Conservation (phyloP, 2,888 invertebrate species). For the Cheilosia pagana region DNA sequence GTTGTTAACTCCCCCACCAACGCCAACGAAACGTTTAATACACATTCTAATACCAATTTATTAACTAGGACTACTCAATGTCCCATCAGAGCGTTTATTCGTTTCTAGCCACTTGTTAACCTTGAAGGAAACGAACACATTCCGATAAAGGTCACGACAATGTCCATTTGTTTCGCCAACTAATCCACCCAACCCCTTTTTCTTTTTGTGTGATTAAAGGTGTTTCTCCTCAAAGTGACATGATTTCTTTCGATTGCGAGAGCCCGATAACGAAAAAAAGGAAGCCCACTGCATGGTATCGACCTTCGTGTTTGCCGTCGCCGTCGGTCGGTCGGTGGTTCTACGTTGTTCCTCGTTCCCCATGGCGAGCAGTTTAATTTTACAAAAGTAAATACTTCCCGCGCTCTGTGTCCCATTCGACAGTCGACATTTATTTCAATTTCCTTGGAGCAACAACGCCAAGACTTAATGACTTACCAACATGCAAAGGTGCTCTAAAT, state of each 20-base stretch:
- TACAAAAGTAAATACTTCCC: constrained; percentile 80
- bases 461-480: constrained; percentile 80
- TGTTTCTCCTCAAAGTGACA: constrained; percentile 67
- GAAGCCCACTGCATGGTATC: constrained; percentile 51
- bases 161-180: constrained; percentile 66
- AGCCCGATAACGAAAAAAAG: constrained; percentile 37
- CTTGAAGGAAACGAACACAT: constrained; percentile 53
- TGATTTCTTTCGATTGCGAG: constrained; percentile 61
- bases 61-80: constrained; percentile 45
- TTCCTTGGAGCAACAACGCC: constrained; percentile 77
- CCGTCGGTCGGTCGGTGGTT: not conserved
- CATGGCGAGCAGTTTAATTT: constrained; percentile 55
- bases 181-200: constrained; percentile 53
- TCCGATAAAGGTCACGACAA: constrained; percentile 62
- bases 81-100: constrained; percentile 4
- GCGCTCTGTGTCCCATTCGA: constrained; percentile 75
- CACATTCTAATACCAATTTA: constrained; percentile 56
- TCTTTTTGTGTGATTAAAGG: constrained; percentile 66
- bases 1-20: constrained; percentile 7
- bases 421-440: constrained; percentile 80
- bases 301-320: constrained; percentile 40
- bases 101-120: constrained; percentile 55
- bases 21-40: constrained; percentile 19
- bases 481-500: constrained; percentile 80
- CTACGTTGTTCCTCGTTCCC: not conserved